Conservation (phyloP, 2,797 vertebrate genomes). For the Eremophila alpestris region DNA sequence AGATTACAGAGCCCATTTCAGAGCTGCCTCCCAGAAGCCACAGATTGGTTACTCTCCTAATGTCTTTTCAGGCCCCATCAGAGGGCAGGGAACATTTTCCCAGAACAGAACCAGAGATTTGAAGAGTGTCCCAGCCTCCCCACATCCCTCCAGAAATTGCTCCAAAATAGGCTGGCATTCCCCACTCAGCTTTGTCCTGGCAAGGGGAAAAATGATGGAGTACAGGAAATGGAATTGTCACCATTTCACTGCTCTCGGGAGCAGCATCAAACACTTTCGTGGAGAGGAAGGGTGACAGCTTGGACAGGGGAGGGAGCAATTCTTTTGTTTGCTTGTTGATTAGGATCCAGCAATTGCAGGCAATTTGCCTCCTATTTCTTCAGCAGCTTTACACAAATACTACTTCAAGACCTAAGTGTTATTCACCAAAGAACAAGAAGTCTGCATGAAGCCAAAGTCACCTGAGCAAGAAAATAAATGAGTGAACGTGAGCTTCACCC, state of each 20-base stretch:
- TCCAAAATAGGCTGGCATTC: background rate
- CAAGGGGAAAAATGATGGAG: rapidly evolving
- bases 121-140: background rate
- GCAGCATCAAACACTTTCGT: background rate
- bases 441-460: background rate
- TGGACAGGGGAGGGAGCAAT: background rate
- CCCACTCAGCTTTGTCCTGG: background rate
- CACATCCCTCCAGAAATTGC: background rate
- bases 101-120: background rate
- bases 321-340: conserved; percentile 24
- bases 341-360: conserved; percentile 3
- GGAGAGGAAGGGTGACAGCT: background rate
- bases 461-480: conserved; percentile 4
- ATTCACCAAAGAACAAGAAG: conserved; percentile 52
- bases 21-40: background rate
- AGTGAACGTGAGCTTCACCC: background rate
- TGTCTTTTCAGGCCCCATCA: background rate
- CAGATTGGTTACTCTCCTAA: background rate
- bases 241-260: background rate
- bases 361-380: conserved; percentile 35
- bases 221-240: background rate
- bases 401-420: conserved; percentile 41
- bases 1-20: background rate
- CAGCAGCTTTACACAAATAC: conserved; percentile 36
- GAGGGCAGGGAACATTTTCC: background rate